A percentile compares a stretch with the other conserved stretches of the same genome.
These are phyloP conservation scores for Heliconius erato DNA, from an alignment of 2,888 invertebrate species.

Conservation along the genomic window DNA sequence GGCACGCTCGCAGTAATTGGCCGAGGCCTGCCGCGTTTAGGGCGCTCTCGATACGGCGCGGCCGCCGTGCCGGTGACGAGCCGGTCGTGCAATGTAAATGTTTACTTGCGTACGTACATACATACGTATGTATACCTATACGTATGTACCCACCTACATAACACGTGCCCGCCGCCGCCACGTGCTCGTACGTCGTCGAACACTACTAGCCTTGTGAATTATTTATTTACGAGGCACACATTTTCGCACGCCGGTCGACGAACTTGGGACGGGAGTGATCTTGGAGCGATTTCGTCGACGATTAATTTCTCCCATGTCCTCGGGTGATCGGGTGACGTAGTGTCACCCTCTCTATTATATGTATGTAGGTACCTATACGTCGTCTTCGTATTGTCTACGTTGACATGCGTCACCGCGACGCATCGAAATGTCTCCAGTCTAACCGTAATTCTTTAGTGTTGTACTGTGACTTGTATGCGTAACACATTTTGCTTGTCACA, in stretches of 20 bases:
- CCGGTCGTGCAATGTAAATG: constrained; percentile 85
- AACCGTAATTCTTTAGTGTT: constrained; percentile 22
- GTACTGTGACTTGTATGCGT: background rate
- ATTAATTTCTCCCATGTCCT: constrained; percentile 77
- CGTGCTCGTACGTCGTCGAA: constrained; percentile 76
- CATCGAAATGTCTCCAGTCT: constrained; percentile 19
- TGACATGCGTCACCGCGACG: constrained; percentile 13
- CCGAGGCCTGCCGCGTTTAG: constrained; percentile 52
- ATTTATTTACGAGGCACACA: constrained; percentile 85
- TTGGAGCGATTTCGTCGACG: constrained; percentile 81
- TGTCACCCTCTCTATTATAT: constrained; percentile 55
- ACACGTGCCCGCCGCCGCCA: constrained; percentile 78
- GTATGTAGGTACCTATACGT: constrained; percentile 43
- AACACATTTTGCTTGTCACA: constrained; percentile 3
- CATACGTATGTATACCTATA: no score
- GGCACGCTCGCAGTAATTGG: constrained; percentile 54
- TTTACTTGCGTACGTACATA: constrained; percentile 62
- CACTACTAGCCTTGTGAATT: constrained; percentile 86
- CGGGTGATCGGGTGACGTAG: constrained; percentile 57
- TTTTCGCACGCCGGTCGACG: constrained; percentile 85
- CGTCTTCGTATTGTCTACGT: background rate
- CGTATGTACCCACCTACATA: constrained; percentile 83
- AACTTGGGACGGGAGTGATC: constrained; percentile 77
- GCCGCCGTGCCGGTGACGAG: constrained; percentile 81
- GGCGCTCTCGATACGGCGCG: constrained; percentile 73